Evolutionary conservation across 2,888 invertebrate genomes (phyloP).

Genomic region (Mythimna ferrago): DNA sequence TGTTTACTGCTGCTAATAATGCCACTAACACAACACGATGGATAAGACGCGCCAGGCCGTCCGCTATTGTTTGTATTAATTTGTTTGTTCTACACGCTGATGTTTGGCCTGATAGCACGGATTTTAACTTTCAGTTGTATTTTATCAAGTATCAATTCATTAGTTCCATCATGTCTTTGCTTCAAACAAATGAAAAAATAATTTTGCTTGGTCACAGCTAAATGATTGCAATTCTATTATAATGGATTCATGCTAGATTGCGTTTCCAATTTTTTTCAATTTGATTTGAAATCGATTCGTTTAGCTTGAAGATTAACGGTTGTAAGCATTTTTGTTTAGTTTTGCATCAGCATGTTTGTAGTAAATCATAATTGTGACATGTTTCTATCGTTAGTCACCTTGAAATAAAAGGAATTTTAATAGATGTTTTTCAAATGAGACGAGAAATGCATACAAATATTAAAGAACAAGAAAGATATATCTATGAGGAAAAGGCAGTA

Average conservation of each 20-base stretch:
- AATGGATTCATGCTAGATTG: slow-evolving; percentile 57
- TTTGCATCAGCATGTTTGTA: slow-evolving; percentile 51
- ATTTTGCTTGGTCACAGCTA: slow-evolving; percentile 41
- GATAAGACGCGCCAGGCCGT: slow-evolving; percentile 32
- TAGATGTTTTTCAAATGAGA: slow-evolving; percentile 13
- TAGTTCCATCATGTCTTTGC: slow-evolving; percentile 14
- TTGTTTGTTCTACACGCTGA: slow-evolving; percentile 29
- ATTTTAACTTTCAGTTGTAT: slow-evolving; percentile 22
- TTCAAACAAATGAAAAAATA: slow-evolving; percentile 23
- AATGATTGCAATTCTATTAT: slow-evolving; percentile 54
- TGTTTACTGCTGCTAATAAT: slow-evolving; percentile 61
- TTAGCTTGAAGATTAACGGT: slow-evolving; percentile 56
- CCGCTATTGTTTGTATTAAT: slow-evolving; percentile 44
- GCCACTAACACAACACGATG: slow-evolving; percentile 46
- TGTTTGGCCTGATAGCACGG: slow-evolving; percentile 20
- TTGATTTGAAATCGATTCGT: slow-evolving; percentile 62
- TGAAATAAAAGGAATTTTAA: background rate
- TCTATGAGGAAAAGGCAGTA: background rate
- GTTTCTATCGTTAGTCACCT: slow-evolving; percentile 20
- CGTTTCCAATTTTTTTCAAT: slow-evolving; percentile 62
- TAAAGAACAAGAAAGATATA: background rate
- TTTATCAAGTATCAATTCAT: slow-evolving; percentile 18
- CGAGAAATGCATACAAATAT: background rate
- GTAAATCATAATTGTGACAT: slow-evolving; percentile 50
- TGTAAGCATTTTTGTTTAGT: slow-evolving; percentile 49